A percentile compares a stretch with the other conserved stretches of the same genome.
Conservation (phyloP, 2,888 invertebrate species). For the Ephialtes manifestator region DNA sequence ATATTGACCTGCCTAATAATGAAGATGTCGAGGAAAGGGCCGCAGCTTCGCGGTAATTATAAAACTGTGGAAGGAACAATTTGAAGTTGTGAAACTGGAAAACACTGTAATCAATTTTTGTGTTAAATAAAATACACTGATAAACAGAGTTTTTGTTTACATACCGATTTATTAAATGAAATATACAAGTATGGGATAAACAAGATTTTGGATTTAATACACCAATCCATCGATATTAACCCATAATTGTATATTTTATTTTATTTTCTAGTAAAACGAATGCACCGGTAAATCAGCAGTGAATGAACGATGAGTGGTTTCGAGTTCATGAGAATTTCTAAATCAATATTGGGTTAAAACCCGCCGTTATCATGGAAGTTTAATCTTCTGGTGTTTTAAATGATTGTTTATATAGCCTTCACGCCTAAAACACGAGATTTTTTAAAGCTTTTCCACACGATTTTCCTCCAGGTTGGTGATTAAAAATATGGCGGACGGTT, state of each 20-base stretch:
- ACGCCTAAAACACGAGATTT: no score
- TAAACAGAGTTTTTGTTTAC: neutral
- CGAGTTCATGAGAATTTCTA: no score
- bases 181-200: neutral
- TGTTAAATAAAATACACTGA: slow-evolving; percentile 1
- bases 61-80: slow-evolving; percentile 36
- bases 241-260: neutral
- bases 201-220: neutral
- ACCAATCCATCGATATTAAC: neutral
- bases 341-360: no score
- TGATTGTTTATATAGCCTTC: no score
- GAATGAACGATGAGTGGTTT: no score
- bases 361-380: no score
- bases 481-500: no score
- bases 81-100: slow-evolving; percentile 31
- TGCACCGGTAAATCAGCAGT: no score
- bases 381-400: no score
- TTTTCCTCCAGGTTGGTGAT: no score
- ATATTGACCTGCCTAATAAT: slow-evolving; percentile 26
- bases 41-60: slow-evolving; percentile 13
- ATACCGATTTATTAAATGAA: neutral
- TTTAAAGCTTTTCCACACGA: no score
- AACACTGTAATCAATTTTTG: neutral
- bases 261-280: neutral
- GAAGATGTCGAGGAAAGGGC: slow-evolving; percentile 19